Evolutionary conservation across 2,113 vertebrate species (phyloP).

Genomic region (Mesembrinibis cayennensis): DNA sequence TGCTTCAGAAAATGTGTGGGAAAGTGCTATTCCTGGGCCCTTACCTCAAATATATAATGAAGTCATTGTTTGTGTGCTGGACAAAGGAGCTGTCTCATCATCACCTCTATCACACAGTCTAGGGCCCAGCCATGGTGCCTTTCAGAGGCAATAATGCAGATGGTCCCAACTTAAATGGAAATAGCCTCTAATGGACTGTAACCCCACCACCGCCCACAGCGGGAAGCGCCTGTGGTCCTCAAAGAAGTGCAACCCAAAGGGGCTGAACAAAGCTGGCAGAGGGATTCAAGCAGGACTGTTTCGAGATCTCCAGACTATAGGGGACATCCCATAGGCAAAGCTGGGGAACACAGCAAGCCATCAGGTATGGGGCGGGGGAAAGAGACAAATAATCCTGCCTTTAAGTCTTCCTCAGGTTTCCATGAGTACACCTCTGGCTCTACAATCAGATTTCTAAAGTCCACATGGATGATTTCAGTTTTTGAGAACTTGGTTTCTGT

Average conservation of each 20-base stretch:
- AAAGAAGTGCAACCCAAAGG: neutral
- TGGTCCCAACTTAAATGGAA: neutral
- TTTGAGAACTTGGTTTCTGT: neutral
- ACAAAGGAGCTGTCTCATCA: accelerated
- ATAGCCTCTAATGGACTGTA: neutral
- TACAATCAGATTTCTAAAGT: neutral
- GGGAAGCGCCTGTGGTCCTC: neutral
- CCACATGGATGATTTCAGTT: neutral
- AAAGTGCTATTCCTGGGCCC: neutral
- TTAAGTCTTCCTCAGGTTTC: neutral
- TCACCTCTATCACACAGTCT: neutral
- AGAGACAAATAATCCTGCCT: neutral
- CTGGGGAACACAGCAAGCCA: neutral
- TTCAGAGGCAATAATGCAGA: neutral
- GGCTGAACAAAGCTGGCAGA: neutral
- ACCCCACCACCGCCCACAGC: neutral
- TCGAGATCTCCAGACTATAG: neutral
- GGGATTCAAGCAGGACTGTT: accelerated
- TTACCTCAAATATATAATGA: neutral
- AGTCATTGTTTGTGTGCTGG: too few relatives aligned
- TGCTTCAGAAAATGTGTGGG: neutral
- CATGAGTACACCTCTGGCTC: neutral
- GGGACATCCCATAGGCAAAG: neutral
- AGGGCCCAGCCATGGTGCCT: neutral
- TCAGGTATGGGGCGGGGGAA: neutral